A percentile compares a stretch with the other conserved stretches of the same genome.
phyloP scores from a whole-genome alignment of 2,888 invertebrate species.

The Pterostichus niger region DNA sequence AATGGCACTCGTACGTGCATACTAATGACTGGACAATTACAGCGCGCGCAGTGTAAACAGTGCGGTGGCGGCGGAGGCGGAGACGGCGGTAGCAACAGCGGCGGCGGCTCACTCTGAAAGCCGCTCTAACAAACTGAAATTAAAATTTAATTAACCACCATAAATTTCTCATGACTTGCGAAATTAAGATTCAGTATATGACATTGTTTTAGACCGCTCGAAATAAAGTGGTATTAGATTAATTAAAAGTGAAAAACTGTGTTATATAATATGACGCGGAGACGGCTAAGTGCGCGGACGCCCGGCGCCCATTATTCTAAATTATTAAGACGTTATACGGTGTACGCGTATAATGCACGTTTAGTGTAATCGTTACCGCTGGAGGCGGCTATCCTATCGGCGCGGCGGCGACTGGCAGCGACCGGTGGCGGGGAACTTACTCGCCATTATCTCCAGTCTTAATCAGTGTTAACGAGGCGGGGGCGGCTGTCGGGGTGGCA shows the following conservation, averaged over 20 bases:
- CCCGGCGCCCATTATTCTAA: constrained; percentile 72
- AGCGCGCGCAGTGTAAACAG: constrained; percentile 67
- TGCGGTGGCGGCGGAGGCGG: constrained; percentile 52
- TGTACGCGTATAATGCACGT: constrained; percentile 72
- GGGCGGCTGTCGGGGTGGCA: neutral
- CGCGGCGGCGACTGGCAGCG: neutral
- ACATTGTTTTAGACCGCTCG: constrained; percentile 75
- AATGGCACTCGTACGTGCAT: constrained; percentile 69
- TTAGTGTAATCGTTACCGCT: constrained; percentile 71
- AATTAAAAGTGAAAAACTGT: constrained; percentile 77
- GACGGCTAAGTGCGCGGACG: constrained; percentile 43
- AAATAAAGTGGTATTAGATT: constrained; percentile 76
- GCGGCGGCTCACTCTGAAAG: constrained; percentile 67
- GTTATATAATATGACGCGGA: constrained; percentile 72
- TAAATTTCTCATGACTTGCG: constrained; percentile 75
- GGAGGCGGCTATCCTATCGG: neutral
- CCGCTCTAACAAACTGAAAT: constrained; percentile 74
- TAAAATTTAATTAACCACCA: constrained; percentile 77
- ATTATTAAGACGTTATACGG: constrained; percentile 71
- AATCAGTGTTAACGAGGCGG: constrained; percentile 61
- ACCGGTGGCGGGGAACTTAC: no score
- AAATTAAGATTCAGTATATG: constrained; percentile 77
- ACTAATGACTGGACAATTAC: constrained; percentile 70
- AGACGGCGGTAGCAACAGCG: constrained; percentile 28
- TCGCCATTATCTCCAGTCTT: neutral